These are phyloP conservation scores for Peromyscus attwateri DNA, from an alignment of 2,797 vertebrate species.

Conservation along the genomic window DNA sequence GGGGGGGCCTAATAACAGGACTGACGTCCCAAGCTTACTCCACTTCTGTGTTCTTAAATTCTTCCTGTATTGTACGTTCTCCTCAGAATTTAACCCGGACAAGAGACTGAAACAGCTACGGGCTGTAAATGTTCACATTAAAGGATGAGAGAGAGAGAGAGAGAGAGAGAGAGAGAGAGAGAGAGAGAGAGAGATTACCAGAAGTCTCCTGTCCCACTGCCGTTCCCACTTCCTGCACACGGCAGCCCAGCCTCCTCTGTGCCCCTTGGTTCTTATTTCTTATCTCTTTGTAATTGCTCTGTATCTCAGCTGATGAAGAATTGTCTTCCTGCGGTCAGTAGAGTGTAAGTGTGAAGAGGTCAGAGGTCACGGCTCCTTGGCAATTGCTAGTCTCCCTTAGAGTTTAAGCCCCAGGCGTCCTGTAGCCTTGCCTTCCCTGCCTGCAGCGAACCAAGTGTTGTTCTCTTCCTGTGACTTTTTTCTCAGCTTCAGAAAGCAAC, in stretches of 20 bases:
- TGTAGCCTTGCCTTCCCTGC: background rate
- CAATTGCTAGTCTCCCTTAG: background rate
- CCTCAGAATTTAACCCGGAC: background rate
- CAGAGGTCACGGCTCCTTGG: no score
- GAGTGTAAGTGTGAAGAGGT: background rate
- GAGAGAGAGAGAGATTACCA: no score
- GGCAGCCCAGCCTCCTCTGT: no score
- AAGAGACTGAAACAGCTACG: background rate
- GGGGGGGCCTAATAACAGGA: background rate
- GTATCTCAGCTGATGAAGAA: background rate
- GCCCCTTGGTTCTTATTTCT: background rate
- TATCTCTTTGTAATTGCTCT: background rate
- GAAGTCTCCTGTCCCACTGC: fast-evolving
- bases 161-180: no score
- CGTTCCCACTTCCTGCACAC: background rate
- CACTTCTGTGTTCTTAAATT: background rate
- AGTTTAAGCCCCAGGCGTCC: background rate
- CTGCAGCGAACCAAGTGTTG: background rate
- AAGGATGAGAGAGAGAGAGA: no score
- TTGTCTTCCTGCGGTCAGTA: background rate
- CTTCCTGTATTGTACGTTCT: background rate
- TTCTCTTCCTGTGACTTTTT: background rate
- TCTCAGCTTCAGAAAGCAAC: background rate
- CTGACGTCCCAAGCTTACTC: background rate
- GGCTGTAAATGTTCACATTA: background rate